Conservation (phyloP, 1,140 invertebrate genomes). For the Leptopilina clavipes region DNA sequence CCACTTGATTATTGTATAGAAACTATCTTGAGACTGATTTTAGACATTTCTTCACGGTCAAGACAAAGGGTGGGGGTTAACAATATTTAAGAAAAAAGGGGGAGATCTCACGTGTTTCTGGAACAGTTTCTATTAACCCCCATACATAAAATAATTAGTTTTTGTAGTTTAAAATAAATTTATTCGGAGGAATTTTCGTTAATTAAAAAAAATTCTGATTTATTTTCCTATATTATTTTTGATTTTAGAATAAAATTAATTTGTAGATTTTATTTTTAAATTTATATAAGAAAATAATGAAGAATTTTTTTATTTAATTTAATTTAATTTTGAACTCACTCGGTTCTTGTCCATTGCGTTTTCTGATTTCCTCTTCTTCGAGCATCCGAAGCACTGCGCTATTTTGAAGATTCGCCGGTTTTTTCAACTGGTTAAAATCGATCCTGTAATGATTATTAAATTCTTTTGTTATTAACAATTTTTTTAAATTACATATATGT, state of each 20-base stretch:
- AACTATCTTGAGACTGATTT: conserved; percentile 66
- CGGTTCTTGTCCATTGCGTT: conserved; percentile 71
- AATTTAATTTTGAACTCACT: conserved; percentile 44
- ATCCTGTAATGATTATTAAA: conserved; percentile 77
- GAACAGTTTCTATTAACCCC: conserved; percentile 11
- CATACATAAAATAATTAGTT: not conserved
- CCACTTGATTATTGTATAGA: conserved; percentile 62
- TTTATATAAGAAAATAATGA: not conserved
- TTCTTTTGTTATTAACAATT: not conserved
- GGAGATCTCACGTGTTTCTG: conserved; percentile 12
- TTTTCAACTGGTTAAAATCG: conserved; percentile 82
- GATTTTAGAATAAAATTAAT: too few species aligned
- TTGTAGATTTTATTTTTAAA: too few species aligned
- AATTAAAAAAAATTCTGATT: not conserved
- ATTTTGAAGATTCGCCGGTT: conserved; percentile 86
- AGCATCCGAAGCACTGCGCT: conserved; percentile 87
- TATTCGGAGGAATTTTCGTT: too few species aligned
- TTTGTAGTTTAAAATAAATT: not conserved
- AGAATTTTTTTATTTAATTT: not conserved
- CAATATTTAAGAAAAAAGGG: conserved; percentile 32
- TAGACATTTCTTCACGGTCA: conserved; percentile 60
- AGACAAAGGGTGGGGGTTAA: conserved; percentile 57
- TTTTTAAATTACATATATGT: too few species aligned
- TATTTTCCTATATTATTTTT: too few species aligned
- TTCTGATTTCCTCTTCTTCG: conserved; percentile 84